A percentile compares a stretch with the other conserved stretches of the same genome.
Evolutionary conservation across 2,888 invertebrate genomes (phyloP).

Genomic region (Epistrophe grossulariae): DNA sequence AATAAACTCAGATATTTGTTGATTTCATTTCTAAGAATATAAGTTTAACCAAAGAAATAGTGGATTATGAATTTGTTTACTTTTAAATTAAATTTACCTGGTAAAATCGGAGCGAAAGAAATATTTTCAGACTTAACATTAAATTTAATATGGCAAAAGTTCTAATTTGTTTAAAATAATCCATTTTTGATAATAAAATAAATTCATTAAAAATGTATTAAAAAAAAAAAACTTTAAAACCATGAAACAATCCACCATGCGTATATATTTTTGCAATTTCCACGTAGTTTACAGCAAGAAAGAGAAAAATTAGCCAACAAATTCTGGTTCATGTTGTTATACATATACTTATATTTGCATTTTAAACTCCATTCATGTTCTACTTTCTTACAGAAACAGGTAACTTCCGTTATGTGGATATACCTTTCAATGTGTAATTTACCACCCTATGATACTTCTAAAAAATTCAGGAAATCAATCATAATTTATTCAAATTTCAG

Average conservation of each 20-base stretch:
- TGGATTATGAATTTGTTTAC: no score
- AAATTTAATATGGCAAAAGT: no score
- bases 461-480: not conserved
- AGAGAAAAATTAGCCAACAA: not conserved
- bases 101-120: no score
- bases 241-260: not conserved
- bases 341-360: not conserved
- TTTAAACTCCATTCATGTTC: conserved; percentile 14
- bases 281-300: not conserved
- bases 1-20: no score
- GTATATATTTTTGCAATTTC: not conserved
- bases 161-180: no score
- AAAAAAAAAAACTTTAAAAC: not conserved
- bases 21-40: no score
- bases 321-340: conserved; percentile 7
- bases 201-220: no score
- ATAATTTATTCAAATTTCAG: conserved; percentile 38
- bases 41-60: no score
- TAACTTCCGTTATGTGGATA: not conserved
- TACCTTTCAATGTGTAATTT: not conserved
- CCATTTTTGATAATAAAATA: no score
- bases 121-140: no score
- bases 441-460: not conserved
- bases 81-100: no score
- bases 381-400: conserved; percentile 14